Base-by-base conservation (phyloP, 1,140 invertebrate genomes). In the Propsilocerus akamusi region DNA sequence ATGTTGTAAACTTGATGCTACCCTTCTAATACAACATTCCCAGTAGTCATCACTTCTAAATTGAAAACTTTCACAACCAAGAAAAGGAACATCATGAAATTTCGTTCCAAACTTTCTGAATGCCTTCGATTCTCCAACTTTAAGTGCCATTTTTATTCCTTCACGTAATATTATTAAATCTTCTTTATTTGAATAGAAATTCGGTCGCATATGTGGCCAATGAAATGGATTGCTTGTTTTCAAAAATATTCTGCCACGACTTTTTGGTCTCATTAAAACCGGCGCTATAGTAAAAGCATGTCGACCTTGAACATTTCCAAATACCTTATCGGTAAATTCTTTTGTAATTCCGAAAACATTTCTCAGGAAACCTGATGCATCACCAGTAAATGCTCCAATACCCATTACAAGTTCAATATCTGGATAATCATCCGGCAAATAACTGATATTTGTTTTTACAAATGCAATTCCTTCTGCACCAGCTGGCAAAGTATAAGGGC, bases 391-490 rank as follows among this genome's bases (percentile, higher is more conserved):
- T 0, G 77, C 77, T 0, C 82, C 81, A 6, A 78, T 72, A 0
- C 81, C 77, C 57, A 87, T 69, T 6, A 88, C 78, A 0, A 89
- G 62, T 59, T 90, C 84, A 49, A 89, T 78, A 55, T 91, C 84
- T 0, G 85, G 81, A 53, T 73, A 69, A 50, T 71, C 66, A 11
- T 56, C 50, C 0, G 58, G 54, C 49, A 20, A 23, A 1, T 48
- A 41, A 20, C 17, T 37, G 2, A n/a, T 12, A 23, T 47, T 70
- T 59, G 70, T 88, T 60, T 68, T 75, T 1, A 75, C 67, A 63
- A 79, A 88, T 46, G 78, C 81, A 3, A 77, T 66, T 0, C 77
- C 83, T 56, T 85, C 79, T 0, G 80, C 79, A 0, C 81, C 81
- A 0, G 80, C 81, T 0, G 81, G 76, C 34, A 81, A 62, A 0